These are phyloP conservation scores for Sisyra terminalis DNA, from an alignment of 2,888 invertebrate species.

Conservation along the genomic window DNA sequence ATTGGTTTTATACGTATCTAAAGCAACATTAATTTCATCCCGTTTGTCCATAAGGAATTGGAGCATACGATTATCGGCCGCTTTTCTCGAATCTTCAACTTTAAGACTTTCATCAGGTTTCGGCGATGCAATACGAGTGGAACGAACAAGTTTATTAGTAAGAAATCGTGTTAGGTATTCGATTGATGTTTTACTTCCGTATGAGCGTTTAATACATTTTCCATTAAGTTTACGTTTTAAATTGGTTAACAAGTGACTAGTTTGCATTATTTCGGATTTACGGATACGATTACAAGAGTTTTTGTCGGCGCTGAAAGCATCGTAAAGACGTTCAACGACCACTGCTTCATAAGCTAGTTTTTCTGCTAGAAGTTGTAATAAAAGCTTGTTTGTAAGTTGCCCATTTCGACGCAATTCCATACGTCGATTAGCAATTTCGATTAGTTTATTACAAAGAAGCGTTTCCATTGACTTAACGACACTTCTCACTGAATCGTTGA, in stretches of 20 bases:
- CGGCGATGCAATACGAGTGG: conserved; percentile 19
- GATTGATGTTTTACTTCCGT: conserved; percentile 28
- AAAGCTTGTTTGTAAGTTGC: conserved; percentile 47
- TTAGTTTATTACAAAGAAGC: conserved; percentile 49
- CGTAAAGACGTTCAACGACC: conserved; percentile 47
- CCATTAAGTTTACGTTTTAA: conserved; percentile 50
- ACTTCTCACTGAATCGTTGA: conserved; percentile 36
- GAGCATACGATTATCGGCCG: conserved; percentile 13
- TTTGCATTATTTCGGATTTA: conserved; percentile 55
- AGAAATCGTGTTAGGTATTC: conserved; percentile 62
- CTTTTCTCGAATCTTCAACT: conserved; percentile 1
- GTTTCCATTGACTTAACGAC: conserved; percentile 48
- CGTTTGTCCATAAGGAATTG: conserved; percentile 33
- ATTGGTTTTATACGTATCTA: conserved; percentile 46
- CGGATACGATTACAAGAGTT: conserved; percentile 41
- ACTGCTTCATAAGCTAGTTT: conserved; percentile 68
- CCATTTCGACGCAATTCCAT: conserved; percentile 47
- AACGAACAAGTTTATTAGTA: conserved; percentile 43
- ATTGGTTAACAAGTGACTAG: conserved; percentile 56
- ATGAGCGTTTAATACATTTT: conserved; percentile 26
- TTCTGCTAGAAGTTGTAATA: conserved; percentile 57
- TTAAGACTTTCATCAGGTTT: conserved; percentile 28
- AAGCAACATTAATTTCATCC: conserved; percentile 40
- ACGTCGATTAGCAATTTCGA: conserved; percentile 49
- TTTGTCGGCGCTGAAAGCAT: conserved; percentile 38